Evolutionary conservation across 2,113 vertebrate species (phyloP).

Genomic region (Dryoscopus gambensis): DNA sequence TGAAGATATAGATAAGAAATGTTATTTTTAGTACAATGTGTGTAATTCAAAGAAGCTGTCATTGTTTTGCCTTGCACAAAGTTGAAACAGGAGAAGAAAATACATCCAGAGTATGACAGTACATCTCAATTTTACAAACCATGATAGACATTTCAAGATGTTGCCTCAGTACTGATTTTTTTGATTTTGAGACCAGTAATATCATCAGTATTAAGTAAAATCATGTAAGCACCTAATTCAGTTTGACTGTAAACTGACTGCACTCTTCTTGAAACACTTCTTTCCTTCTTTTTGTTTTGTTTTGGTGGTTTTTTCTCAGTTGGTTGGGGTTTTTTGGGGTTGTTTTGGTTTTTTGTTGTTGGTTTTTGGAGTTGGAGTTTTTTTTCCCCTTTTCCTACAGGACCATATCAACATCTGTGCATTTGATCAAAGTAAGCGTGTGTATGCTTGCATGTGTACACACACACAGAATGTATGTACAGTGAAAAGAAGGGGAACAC

Average conservation of each 20-base stretch:
- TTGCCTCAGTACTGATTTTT: not conserved
- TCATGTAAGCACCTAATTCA: not conserved
- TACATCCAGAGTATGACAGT: not conserved
- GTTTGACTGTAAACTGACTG: not conserved
- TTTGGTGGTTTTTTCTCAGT: not conserved
- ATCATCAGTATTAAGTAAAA: not conserved
- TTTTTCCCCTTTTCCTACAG: not conserved
- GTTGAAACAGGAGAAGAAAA: not conserved
- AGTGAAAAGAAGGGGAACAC: not conserved
- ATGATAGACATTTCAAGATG: not conserved
- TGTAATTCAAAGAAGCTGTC: not conserved
- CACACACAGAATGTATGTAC: not conserved
- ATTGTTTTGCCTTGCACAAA: not conserved
- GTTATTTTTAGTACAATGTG: not conserved
- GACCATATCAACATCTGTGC: not conserved
- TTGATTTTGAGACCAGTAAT: not conserved
- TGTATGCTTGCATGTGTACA: not conserved
- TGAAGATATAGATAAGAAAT: not conserved
- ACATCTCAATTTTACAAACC: not conserved
- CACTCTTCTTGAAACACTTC: not conserved
- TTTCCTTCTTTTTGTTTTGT: not conserved
- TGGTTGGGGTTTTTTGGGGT: too few species aligned
- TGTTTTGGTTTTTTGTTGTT: not conserved
- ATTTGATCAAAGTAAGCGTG: not conserved
- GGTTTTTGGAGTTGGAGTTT: accelerated